These are phyloP conservation scores for Tetheella fluctuosa DNA, from an alignment of 2,888 invertebrate genomes.

Conservation along the genomic window DNA sequence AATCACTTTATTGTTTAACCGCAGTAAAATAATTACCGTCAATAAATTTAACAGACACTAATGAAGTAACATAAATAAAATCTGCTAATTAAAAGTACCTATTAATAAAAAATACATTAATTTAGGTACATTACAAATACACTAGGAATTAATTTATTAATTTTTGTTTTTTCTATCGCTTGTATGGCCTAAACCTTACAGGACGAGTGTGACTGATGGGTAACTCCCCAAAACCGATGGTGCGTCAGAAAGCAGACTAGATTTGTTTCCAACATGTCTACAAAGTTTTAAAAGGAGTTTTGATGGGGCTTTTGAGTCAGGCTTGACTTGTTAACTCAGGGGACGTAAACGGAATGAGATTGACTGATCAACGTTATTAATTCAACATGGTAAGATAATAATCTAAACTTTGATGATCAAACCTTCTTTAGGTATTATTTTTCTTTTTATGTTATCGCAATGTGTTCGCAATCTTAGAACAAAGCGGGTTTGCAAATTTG, in stretches of 20 bases:
- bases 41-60: too few species aligned
- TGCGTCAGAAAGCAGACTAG: constrained; percentile 12
- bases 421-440: background rate
- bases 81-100: too few species aligned
- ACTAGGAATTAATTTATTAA: too few species aligned
- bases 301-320: constrained; percentile 9
- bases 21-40: too few species aligned
- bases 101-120: too few species aligned
- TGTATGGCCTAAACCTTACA: constrained; percentile 15
- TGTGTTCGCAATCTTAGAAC: too few species aligned
- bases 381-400: background rate
- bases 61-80: too few species aligned
- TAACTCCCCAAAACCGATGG: constrained; percentile 20
- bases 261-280: constrained; percentile 16
- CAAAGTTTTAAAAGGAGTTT: constrained; percentile 9
- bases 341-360: constrained; percentile 2
- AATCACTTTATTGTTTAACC: too few species aligned
- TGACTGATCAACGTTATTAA: background rate
- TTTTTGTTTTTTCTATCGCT: too few species aligned
- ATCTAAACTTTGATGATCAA: background rate
- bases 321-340: background rate
- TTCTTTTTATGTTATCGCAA: too few species aligned
- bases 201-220: constrained; percentile 21
- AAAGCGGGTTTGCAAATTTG: too few species aligned
- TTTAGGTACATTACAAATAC: too few species aligned